Conservation (phyloP, 2,888 invertebrate genomes). For the Papilio elwesi region DNA sequence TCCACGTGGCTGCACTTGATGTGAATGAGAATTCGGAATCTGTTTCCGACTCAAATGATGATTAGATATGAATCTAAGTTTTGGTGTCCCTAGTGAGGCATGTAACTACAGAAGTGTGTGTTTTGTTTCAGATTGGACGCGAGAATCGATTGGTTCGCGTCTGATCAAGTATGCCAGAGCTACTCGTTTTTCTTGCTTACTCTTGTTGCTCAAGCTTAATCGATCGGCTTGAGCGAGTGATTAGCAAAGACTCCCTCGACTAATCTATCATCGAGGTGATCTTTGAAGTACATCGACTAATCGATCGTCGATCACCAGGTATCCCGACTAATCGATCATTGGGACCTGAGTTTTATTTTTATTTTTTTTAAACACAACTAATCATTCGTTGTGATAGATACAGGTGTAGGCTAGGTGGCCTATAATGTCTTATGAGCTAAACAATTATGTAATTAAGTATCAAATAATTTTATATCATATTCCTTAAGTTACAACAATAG, state of each 20-base stretch:
- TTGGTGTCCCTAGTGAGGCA: not conserved
- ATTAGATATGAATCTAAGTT: not conserved
- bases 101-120: not conserved
- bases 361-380: not conserved
- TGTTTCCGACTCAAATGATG: not conserved
- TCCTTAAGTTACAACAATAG: not conserved
- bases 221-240: not conserved
- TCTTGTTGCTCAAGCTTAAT: not conserved
- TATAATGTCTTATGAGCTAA: not conserved
- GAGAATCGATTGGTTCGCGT: not conserved
- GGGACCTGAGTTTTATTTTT: too few species aligned
- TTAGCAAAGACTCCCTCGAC: not conserved
- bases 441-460: not conserved
- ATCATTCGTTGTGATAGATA: not conserved
- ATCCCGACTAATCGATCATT: not conserved
- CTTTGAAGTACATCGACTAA: not conserved
- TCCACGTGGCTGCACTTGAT: not conserved
- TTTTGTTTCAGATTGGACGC: conserved; percentile 1
- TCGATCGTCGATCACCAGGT: not conserved
- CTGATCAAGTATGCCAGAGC: not conserved
- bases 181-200: too few species aligned
- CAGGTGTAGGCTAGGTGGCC: too few species aligned
- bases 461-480: not conserved
- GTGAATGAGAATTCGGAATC: not conserved
- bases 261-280: not conserved